phyloP scores from a whole-genome alignment of 1,140 invertebrate genomes.

The Paramacrobiotus metropolitanus region DNA sequence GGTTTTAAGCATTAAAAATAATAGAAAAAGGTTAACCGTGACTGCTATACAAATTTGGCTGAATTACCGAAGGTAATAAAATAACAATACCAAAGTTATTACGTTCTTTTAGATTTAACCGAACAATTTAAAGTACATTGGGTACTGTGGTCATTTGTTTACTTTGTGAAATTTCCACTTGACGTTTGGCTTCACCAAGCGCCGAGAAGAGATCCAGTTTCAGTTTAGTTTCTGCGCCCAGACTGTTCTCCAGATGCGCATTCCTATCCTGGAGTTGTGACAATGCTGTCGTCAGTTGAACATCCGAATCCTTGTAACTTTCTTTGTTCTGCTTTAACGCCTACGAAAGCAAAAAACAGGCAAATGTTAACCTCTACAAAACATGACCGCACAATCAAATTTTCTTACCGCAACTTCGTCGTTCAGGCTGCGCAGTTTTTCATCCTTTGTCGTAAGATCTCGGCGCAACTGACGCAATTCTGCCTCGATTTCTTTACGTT shows the following conservation, averaged over 20 bases:
- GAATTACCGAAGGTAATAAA: conserved; percentile 3
- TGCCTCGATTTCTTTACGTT: conserved; percentile 46
- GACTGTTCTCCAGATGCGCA: conserved; percentile 59
- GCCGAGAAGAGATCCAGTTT: conserved; percentile 89
- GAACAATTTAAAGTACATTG: too few relatives aligned
- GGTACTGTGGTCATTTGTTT: too few relatives aligned
- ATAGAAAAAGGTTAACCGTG: background rate
- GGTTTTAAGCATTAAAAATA: conserved; percentile 1
- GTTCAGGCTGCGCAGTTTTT: conserved; percentile 32
- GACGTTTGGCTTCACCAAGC: conserved; percentile 71
- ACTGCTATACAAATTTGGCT: conserved; percentile 5
- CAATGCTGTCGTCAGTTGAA: conserved; percentile 51
- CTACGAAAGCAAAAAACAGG: conserved; percentile 17
- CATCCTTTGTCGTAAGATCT: conserved; percentile 49
- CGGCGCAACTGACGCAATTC: conserved; percentile 45
- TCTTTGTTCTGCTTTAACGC: conserved; percentile 36
- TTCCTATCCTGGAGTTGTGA: conserved; percentile 63
- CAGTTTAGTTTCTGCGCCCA: conserved; percentile 79
- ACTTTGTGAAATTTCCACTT: conserved; percentile 77
- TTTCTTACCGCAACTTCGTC: conserved; percentile 28
- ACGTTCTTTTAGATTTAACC: conserved; percentile 7
- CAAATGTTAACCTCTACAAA: conserved; percentile 4
- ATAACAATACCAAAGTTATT: conserved; percentile 4
- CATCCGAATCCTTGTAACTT: conserved; percentile 43
- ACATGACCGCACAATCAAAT: background rate